Conservation (phyloP, 1,140 invertebrate genomes). For the Bombus difficillimus region DNA sequence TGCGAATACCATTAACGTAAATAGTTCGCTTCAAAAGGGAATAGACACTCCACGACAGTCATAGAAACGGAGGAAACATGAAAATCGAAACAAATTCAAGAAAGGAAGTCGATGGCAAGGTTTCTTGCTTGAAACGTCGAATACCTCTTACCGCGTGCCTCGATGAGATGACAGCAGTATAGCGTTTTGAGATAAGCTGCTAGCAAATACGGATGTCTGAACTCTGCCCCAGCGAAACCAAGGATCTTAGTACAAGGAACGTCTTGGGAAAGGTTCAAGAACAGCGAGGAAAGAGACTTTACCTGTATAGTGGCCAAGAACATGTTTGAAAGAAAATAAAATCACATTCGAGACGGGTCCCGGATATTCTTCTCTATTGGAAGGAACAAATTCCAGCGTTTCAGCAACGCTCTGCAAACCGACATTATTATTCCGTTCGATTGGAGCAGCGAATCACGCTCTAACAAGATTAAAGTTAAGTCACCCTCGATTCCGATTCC, state of each 20-base stretch:
- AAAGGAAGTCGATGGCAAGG: background rate
- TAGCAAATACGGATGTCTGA: background rate
- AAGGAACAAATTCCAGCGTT: conserved; percentile 13
- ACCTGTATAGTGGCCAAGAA: background rate
- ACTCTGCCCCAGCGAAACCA: background rate
- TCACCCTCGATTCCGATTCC: too few species aligned
- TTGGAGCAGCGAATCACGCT: conserved; percentile 12
- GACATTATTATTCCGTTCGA: conserved; percentile 28
- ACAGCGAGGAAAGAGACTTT: background rate
- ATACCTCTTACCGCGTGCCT: too few species aligned
- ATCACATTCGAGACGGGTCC: background rate
- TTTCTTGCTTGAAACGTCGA: background rate
- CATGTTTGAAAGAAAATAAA: background rate
- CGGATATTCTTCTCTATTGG: background rate
- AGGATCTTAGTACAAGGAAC: background rate
- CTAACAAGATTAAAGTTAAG: conserved; percentile 1
- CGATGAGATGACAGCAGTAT: background rate
- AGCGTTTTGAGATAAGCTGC: background rate
- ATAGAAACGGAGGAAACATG: background rate
- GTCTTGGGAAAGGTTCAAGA: background rate
- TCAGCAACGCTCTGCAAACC: background rate
- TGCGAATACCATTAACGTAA: conserved; percentile 15
- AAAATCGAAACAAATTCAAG: conserved; percentile 5
- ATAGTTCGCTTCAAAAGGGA: background rate
- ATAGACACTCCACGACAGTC: background rate